A percentile compares a stretch with the other conserved stretches of the same genome.
Conservation (phyloP, 2,797 vertebrate species). For the Myotis planiceps region DNA sequence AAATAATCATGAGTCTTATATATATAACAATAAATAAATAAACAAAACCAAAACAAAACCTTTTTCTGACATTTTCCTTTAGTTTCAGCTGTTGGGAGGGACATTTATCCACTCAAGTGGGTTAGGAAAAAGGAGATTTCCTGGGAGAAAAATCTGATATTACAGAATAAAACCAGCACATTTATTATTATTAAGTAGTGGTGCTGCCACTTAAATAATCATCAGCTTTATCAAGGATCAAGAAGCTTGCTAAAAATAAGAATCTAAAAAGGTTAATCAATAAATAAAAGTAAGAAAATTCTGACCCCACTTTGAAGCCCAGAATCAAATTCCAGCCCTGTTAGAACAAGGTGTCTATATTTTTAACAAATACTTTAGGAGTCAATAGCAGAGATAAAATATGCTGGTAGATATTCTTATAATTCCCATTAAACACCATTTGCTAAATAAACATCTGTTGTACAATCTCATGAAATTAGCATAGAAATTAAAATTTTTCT, state of each 20-base stretch:
- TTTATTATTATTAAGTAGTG: neutral
- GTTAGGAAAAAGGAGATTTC: neutral
- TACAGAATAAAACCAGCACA: neutral
- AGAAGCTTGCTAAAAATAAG: neutral
- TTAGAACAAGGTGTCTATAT: neutral
- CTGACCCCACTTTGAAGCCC: neutral
- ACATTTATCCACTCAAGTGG: neutral
- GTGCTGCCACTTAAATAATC: neutral
- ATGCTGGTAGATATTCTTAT: neutral
- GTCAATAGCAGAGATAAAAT: neutral
- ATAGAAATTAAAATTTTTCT: conserved; percentile 4
- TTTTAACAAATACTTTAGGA: neutral
- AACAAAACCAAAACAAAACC: neutral
- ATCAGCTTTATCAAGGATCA: neutral
- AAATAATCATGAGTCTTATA: neutral
- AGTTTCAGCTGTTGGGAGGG: neutral
- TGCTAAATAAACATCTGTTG: neutral
- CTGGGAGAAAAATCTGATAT: neutral
- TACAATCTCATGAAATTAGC: neutral
- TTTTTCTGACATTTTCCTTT: neutral
- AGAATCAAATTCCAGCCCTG: neutral
- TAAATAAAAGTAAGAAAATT: neutral
- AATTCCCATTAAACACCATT: neutral
- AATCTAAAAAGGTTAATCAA: neutral
- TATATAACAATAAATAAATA: neutral